Base-by-base conservation (phyloP, 2,113 vertebrate genomes). In the Ploceus nigricollis region DNA sequence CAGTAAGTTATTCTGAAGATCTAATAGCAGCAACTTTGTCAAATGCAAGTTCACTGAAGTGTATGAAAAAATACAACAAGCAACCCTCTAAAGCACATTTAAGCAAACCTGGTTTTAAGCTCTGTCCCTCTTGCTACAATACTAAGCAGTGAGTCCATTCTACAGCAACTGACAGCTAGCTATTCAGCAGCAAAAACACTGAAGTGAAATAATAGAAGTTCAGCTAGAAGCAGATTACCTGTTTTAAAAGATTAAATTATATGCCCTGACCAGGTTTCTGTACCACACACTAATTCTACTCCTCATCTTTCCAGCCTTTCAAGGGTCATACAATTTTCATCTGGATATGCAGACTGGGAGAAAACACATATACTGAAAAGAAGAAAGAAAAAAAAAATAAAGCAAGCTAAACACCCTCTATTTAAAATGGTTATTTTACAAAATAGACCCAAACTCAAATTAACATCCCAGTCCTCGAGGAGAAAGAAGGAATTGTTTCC, bases 401-500 rank as follows among this genome's bases (percentile, higher is more conserved):
- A 78, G 13, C 24, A 65, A 90, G 40, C 71, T 44, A 71, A 78
- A 77, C 24, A 44, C 11, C 4, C 57, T 91, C 71, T 71, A 11
- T 95, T 90, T 42, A 48, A 92, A 92, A 76, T 1, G 20, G 54
- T 58, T 95, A 72, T 91, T 95, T 82, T 82, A 81, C 65, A 93
- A 93, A 93, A 70, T 7, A 6, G 77, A 93, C 66, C 57, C 80
- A 93, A 95, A 96, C 81, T 71, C 54, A 85, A 90, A 92, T 75
- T 90, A 95, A 92, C 64, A 96, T 80, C 87, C 78, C 42, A 39
- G 45, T 72, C 83, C 66, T 87, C 42, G 79, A 50, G 77, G 80
- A 93, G 54, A 90, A 85, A 96, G 89, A 56, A 60, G 63, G 89
- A 97, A 94, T 93, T 79, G 50, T 86, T 93, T 89, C 75, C 77